A percentile compares a stretch with the other conserved stretches of the same genome.
Evolutionary conservation across 1,140 invertebrate species (phyloP).

Genomic region (Aphelenchoides fujianensis): DNA sequence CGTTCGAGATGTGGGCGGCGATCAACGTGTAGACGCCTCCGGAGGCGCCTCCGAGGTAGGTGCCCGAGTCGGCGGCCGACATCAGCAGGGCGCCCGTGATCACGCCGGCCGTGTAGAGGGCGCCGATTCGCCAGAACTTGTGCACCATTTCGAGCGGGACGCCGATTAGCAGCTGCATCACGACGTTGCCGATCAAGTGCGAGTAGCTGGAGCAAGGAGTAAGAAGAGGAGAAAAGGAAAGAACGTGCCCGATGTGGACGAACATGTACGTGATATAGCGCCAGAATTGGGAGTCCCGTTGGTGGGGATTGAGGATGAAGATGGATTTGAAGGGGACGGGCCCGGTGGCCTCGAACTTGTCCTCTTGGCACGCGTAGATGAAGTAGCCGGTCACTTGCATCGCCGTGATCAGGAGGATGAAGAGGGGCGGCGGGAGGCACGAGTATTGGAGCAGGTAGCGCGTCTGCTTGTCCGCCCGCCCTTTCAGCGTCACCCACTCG

Average conservation of each 20-base stretch:
- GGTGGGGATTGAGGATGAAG: conserved; percentile 41
- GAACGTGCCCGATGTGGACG: conserved; percentile 81
- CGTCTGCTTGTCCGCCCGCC: conserved; percentile 29
- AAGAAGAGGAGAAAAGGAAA: no score
- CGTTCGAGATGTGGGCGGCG: conserved; percentile 86
- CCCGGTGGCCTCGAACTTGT: conserved; percentile 27
- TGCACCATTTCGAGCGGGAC: conserved; percentile 92
- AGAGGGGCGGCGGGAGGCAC: conserved; percentile 74
- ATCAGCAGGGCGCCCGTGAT: conserved; percentile 71
- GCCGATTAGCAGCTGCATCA: conserved; percentile 86
- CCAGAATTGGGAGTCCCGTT: conserved; percentile 77
- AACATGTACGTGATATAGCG: conserved; percentile 92
- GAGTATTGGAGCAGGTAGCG: conserved; percentile 49
- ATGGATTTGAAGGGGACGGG: conserved; percentile 53
- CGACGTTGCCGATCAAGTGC: conserved; percentile 81
- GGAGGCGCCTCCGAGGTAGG: conserved; percentile 75
- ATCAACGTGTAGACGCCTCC: conserved; percentile 93
- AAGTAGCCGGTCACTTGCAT: conserved; percentile 63
- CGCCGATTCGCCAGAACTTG: conserved; percentile 64
- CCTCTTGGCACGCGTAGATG: conserved; percentile 33
- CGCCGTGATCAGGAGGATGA: conserved; percentile 86
- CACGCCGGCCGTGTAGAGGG: conserved; percentile 83
- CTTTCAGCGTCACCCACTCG: conserved; percentile 29
- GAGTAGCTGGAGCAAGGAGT: conserved; percentile 69
- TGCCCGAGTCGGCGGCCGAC: background rate